Percentiles rank a stretch among this genome's conserved stretches.
Conservation (phyloP, 2,113 vertebrate genomes). For the Lepisosteus osseus region DNA sequence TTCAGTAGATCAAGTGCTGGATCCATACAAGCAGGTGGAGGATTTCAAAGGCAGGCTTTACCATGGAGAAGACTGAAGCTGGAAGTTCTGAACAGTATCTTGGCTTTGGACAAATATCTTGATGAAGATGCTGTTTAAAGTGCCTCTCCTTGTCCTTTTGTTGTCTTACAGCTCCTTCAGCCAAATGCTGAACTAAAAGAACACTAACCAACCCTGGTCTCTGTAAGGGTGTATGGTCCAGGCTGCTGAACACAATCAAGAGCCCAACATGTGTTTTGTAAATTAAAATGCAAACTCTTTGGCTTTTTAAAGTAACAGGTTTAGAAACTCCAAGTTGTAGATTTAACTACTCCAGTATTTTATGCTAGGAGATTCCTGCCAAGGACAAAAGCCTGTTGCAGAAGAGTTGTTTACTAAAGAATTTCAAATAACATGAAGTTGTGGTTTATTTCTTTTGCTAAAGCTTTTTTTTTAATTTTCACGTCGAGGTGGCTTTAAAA, state of each 20-base stretch:
- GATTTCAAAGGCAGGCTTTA: too few species aligned
- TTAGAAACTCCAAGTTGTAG: background rate
- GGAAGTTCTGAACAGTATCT: conserved; percentile 10
- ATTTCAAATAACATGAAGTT: background rate
- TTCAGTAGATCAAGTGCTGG: background rate
- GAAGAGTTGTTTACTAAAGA: background rate
- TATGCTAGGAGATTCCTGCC: background rate
- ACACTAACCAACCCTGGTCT: background rate
- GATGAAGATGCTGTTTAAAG: conserved; percentile 13
- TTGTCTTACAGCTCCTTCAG: background rate
- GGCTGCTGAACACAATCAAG: background rate
- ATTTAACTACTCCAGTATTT: background rate
- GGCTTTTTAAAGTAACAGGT: too few species aligned
- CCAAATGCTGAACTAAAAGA: background rate
- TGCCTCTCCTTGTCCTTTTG: conserved; percentile 10
- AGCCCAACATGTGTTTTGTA: background rate
- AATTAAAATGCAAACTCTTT: background rate
- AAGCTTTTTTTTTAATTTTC: too few species aligned
- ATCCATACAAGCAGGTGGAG: too few species aligned
- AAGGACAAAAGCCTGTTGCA: background rate
- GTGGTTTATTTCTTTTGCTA: conserved; percentile 2
- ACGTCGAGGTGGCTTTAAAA: too few species aligned
- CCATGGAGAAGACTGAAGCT: too few species aligned
- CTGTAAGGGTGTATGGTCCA: background rate
- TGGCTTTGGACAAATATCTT: background rate